phyloP scores from a whole-genome alignment of 1,140 invertebrate genomes.

The Achatina immaculata region DNA sequence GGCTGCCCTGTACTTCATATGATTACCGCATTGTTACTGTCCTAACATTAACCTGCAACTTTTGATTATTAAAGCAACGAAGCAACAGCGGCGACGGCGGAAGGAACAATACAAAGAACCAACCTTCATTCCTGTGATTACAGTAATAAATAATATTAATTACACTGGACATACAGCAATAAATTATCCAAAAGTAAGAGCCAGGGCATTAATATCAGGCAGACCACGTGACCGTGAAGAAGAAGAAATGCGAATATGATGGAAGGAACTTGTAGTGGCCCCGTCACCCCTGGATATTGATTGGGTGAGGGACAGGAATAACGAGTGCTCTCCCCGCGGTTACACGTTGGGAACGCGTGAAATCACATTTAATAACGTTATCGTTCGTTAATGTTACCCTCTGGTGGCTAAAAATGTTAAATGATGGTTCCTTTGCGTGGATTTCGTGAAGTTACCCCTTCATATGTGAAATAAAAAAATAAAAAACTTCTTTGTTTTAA shows the following conservation, averaged over 20 bases:
- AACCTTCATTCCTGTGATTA: too few relatives aligned
- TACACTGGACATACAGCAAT: too few relatives aligned
- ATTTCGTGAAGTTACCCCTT: too few relatives aligned
- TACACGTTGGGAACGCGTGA: background rate
- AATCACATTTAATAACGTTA: background rate
- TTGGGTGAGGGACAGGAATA: background rate
- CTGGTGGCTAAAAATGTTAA: background rate
- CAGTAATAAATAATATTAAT: too few relatives aligned
- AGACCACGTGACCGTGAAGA: background rate
- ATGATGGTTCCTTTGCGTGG: background rate
- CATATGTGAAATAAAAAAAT: too few relatives aligned
- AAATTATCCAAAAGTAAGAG: background rate
- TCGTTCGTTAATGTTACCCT: background rate
- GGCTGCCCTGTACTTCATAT: too few relatives aligned
- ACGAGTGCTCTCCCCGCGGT: background rate
- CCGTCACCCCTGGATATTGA: background rate
- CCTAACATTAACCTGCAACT: too few relatives aligned
- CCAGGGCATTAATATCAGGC: background rate
- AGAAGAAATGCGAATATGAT: background rate
- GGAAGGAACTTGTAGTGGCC: background rate
- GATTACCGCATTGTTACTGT: too few relatives aligned
- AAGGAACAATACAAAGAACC: too few relatives aligned
- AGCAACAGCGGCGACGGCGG: too few relatives aligned
- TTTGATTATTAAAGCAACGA: too few relatives aligned
- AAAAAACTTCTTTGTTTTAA: too few relatives aligned